Evolutionary conservation across 2,797 vertebrate genomes (phyloP), one percentile per base, ranked within the genome.

Genomic region (Semotilus atromaculatus): DNA sequence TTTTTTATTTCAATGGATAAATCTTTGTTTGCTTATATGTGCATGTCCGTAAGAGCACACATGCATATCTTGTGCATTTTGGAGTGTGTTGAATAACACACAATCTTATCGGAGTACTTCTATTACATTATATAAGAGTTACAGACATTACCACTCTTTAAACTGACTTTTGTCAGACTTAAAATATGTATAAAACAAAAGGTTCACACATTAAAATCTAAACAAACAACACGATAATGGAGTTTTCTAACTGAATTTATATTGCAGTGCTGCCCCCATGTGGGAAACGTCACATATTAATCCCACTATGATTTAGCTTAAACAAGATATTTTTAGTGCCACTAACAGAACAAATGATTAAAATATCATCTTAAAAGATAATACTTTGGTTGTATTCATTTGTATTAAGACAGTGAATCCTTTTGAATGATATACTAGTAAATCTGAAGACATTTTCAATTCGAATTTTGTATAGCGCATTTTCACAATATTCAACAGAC

Each of bases 251-350:
- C 1, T 40, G 16, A n/a, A 36, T 31, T 40, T 21, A 36, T 38
- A 11, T 16, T 3, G 29, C 18, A 0, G 1, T 55, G n/a, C 82
- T 84, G 74, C 73, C 82, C 74, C 64, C 82, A 13, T 70, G 62
- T 68, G 82, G 73, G 21, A 38, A 53, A 68, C 7, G 16, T 5
- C 4, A n/a, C 11, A 0, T 23, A 23, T 62, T 19, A 36, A 18
- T 51, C 34, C 8, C 38, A 72, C 51, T 34, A 16, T 34, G 19
- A 31, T 48, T 23, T 5, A 55, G 29, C 19, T 75, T 34, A 21
- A 53, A 34, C 48, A n/a, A 23, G 19, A 21, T 5, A 51, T 11
- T 19, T 73, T 19, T 73, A 19, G 72, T 4, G 19, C 36, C 36
- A 71, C 23, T 43, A 43, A 26, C 6, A 16, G 40, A 26, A 26